phyloP scores from a whole-genome alignment of 1,140 invertebrate species.

The Mesaphorura yosii region DNA sequence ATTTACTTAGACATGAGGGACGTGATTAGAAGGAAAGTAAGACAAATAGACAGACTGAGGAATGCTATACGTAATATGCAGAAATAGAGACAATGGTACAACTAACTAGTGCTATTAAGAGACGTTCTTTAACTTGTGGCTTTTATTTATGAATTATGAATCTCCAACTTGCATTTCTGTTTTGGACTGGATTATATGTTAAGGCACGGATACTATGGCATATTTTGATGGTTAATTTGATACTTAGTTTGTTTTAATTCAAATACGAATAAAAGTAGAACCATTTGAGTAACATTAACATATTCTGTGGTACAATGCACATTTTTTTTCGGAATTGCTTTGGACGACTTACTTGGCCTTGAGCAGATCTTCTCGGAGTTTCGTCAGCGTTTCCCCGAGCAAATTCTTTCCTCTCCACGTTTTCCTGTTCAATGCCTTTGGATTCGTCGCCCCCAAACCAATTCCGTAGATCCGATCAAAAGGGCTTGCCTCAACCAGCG shows the following conservation, averaged over 20 bases:
- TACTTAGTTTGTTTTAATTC: background rate
- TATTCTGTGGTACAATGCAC: background rate
- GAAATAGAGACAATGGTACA: too few species aligned
- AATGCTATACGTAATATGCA: too few species aligned
- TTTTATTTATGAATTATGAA: too few species aligned
- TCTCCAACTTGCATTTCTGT: too few species aligned
- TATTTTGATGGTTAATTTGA: too few species aligned
- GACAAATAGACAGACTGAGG: too few species aligned
- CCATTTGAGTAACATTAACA: background rate
- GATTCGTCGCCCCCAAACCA: conserved; percentile 11
- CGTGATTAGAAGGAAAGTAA: too few species aligned
- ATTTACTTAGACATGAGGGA: too few species aligned
- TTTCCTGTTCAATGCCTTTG: conserved; percentile 6
- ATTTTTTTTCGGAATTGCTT: background rate
- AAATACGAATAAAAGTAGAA: background rate
- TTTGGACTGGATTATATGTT: too few species aligned
- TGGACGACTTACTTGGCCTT: background rate
- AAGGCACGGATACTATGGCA: too few species aligned
- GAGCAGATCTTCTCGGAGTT: conserved; percentile 13
- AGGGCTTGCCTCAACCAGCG: conserved; percentile 25
- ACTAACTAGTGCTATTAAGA: too few species aligned
- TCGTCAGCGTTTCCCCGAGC: conserved; percentile 18
- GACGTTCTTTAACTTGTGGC: too few species aligned
- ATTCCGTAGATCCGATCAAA: conserved; percentile 20
- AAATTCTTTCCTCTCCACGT: conserved; percentile 22